Evolutionary conservation across 2,113 vertebrate species (phyloP).

Genomic region (Embiotoca jacksoni): DNA sequence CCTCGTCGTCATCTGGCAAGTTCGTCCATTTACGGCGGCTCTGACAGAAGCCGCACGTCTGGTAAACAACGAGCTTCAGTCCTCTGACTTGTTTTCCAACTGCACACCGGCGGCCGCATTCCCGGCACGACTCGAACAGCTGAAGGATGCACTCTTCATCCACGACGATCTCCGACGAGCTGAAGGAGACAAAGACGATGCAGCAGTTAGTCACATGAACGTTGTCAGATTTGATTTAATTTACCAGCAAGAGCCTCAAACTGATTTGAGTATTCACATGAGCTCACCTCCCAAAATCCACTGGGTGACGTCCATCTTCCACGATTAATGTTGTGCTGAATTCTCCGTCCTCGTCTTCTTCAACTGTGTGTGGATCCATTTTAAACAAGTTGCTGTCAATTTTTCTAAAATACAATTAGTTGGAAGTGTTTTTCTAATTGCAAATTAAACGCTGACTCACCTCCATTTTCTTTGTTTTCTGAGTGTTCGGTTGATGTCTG

Average conservation of each 20-base stretch:
- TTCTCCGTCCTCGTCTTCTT: constrained; percentile 33
- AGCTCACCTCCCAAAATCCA: constrained; percentile 57
- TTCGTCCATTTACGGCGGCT: constrained; percentile 43
- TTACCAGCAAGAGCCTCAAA: too few relatives aligned
- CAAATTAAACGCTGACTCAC: not conserved
- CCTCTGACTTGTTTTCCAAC: constrained; percentile 33
- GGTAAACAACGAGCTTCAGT: constrained; percentile 41
- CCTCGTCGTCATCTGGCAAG: constrained; percentile 21
- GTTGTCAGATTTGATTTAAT: too few relatives aligned
- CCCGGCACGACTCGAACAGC: constrained; percentile 34
- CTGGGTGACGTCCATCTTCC: constrained; percentile 47
- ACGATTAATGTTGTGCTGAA: constrained; percentile 45
- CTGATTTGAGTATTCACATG: too few relatives aligned
- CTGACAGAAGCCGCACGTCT: constrained; percentile 32
- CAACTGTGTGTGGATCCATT: constrained; percentile 14
- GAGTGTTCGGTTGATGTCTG: not conserved
- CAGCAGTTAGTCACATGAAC: not conserved
- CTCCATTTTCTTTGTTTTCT: constrained; percentile 15
- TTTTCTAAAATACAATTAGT: not conserved
- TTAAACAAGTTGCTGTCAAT: not conserved
- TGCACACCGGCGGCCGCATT: constrained; percentile 15
- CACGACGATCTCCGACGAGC: constrained; percentile 41
- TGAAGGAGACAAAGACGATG: constrained; percentile 12
- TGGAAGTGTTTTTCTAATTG: too few relatives aligned
- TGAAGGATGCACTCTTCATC: constrained; percentile 59